Evolutionary conservation across 2,113 vertebrate species (phyloP).

Genomic region (Platichthys flesus): DNA sequence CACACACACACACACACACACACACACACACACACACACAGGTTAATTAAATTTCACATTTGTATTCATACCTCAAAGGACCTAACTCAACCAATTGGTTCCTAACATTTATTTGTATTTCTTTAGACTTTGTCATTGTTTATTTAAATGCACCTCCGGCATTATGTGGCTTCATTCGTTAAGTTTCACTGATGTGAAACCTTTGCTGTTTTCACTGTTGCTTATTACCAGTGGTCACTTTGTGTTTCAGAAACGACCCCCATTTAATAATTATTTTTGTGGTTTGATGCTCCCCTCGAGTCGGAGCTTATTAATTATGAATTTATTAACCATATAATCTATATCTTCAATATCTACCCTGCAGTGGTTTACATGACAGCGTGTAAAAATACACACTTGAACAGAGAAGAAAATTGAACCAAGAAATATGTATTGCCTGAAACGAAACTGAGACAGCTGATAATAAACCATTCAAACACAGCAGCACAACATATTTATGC

Average conservation of each 20-base stretch:
- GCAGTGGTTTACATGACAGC: conserved; percentile 83
- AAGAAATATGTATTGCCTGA: conserved; percentile 26
- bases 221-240: conserved; percentile 5
- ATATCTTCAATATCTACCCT: conserved; percentile 22
- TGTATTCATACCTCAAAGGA: conserved; percentile 32
- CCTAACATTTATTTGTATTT: conserved; percentile 29
- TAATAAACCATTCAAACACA: conserved; percentile 33
- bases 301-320: conserved; percentile 38
- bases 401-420: conserved; percentile 30
- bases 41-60: conserved; percentile 52
- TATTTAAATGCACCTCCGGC: conserved; percentile 41
- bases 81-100: conserved; percentile 14
- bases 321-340: conserved; percentile 22
- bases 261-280: conserved; percentile 1
- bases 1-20: conserved; percentile 5
- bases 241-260: background rate
- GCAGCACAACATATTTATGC: background rate
- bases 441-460: conserved; percentile 40
- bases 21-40: background rate
- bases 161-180: conserved; percentile 36
- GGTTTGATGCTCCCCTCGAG: background rate
- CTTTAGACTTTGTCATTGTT: conserved; percentile 32
- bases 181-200: conserved; percentile 36
- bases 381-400: conserved; percentile 88
- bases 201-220: conserved; percentile 8